These are phyloP conservation scores for Toxotes lorentzi DNA, from an alignment of 2,797 vertebrate species.

Conservation along the genomic window DNA sequence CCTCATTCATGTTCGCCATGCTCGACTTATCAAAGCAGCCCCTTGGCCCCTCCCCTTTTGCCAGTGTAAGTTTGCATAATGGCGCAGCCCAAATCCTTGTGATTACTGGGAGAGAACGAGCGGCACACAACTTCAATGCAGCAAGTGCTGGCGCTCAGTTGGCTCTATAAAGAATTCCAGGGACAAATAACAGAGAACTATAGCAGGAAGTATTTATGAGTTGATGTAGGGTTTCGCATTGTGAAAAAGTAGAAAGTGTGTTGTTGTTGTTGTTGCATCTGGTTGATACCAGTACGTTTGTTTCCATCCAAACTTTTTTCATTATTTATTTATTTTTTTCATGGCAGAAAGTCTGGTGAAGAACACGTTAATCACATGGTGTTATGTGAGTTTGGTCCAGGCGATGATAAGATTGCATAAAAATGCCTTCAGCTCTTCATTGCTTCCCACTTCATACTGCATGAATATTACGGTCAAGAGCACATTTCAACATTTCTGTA, in stretches of 20 bases:
- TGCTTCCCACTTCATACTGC: not conserved
- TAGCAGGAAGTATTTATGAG: constrained; percentile 44
- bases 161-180: constrained; percentile 46
- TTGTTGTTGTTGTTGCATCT: not conserved
- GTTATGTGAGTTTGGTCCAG: not conserved
- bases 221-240: not conserved
- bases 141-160: constrained; percentile 46
- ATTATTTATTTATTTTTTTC: not conserved
- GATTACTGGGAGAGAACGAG: constrained; percentile 85
- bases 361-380: constrained; percentile 1
- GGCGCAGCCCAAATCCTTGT: constrained; percentile 87
- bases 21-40: constrained; percentile 94
- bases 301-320: not conserved
- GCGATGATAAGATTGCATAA: not conserved
- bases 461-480: not conserved
- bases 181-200: constrained; percentile 33
- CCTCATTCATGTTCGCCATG: constrained; percentile 93
- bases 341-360: not conserved
- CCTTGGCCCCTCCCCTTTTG: constrained; percentile 70
- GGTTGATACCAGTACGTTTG: not conserved
- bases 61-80: constrained; percentile 88
- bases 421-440: not conserved
- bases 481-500: not conserved
- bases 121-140: constrained; percentile 45
- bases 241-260: not conserved